Percentiles rank a stretch among this genome's conserved stretches.
phyloP scores from a whole-genome alignment of 2,888 invertebrate species.

The Toxonevra muliebris region DNA sequence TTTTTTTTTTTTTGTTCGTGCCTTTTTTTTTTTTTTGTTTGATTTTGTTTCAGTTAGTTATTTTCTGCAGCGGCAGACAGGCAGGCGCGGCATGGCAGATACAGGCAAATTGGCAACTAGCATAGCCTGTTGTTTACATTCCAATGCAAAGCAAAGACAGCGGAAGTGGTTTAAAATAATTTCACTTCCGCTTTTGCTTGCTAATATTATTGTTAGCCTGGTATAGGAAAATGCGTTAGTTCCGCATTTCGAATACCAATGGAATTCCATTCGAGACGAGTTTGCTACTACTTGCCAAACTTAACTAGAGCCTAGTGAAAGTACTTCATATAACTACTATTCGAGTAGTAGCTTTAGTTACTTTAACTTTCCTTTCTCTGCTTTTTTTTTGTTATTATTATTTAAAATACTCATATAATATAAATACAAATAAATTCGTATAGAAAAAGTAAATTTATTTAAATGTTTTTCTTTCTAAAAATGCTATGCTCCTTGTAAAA shows the following conservation, averaged over 20 bases:
- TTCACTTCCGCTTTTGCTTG: conserved; percentile 56
- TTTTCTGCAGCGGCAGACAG: neutral
- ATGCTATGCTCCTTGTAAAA: conserved; percentile 19
- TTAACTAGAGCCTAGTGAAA: too few species aligned
- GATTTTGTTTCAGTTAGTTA: neutral
- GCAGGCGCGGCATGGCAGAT: neutral
- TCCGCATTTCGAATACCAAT: conserved; percentile 52
- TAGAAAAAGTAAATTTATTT: too few species aligned
- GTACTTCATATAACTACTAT: too few species aligned
- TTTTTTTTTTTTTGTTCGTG: neutral
- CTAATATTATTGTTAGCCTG: conserved; percentile 51
- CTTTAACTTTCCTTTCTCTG: too few species aligned
- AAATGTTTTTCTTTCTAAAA: conserved; percentile 1
- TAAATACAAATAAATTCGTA: too few species aligned
- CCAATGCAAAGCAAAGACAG: neutral
- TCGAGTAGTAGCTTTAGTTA: too few species aligned
- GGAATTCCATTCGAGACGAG: conserved; percentile 33
- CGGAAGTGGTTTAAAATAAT: conserved; percentile 46
- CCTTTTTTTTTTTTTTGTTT: conserved; percentile 1
- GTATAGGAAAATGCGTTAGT: conserved; percentile 58
- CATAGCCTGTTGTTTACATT: neutral
- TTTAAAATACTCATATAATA: too few species aligned
- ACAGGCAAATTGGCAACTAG: neutral
- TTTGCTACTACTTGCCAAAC: too few species aligned
- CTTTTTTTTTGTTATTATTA: too few species aligned